These are phyloP conservation scores for Drosophila punjabiensis DNA, from an alignment of 1,140 invertebrate genomes.

Conservation along the genomic window DNA sequence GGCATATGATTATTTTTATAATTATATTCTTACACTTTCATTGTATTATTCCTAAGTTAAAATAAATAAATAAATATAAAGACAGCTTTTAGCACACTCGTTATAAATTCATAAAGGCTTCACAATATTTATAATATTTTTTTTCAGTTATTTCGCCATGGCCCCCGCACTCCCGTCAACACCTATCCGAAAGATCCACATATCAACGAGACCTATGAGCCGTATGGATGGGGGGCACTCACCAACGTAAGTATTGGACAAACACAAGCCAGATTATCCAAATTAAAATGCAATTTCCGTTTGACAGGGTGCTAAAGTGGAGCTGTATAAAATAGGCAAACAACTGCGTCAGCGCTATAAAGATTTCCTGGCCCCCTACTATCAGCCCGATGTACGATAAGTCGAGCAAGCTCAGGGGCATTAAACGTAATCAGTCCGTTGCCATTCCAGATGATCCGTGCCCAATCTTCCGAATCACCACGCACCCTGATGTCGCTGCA, in stretches of 20 bases:
- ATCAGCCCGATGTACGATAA: slow-evolving; percentile 86
- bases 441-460: slow-evolving; percentile 85
- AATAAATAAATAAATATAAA: neutral
- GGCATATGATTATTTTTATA: neutral
- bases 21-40: neutral
- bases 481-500: slow-evolving; percentile 92
- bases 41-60: neutral
- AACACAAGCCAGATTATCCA: slow-evolving; percentile 9
- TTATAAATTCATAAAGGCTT: neutral
- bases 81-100: neutral
- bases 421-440: slow-evolving; percentile 11
- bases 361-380: slow-evolving; percentile 87
- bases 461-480: slow-evolving; percentile 90
- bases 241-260: slow-evolving; percentile 88
- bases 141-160: slow-evolving; percentile 90
- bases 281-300: slow-evolving; percentile 9
- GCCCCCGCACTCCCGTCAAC: slow-evolving; percentile 90
- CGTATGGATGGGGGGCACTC: slow-evolving; percentile 91
- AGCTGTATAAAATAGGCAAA: slow-evolving; percentile 88
- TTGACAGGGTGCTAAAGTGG: slow-evolving; percentile 84
- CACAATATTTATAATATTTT: neutral
- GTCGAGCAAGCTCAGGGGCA: slow-evolving; percentile 1
- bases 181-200: slow-evolving; percentile 92
- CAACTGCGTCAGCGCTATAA: slow-evolving; percentile 88
- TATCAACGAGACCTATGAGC: slow-evolving; percentile 88